phyloP scores from a whole-genome alignment of 2,113 vertebrate genomes.

The Elachura formosa region DNA sequence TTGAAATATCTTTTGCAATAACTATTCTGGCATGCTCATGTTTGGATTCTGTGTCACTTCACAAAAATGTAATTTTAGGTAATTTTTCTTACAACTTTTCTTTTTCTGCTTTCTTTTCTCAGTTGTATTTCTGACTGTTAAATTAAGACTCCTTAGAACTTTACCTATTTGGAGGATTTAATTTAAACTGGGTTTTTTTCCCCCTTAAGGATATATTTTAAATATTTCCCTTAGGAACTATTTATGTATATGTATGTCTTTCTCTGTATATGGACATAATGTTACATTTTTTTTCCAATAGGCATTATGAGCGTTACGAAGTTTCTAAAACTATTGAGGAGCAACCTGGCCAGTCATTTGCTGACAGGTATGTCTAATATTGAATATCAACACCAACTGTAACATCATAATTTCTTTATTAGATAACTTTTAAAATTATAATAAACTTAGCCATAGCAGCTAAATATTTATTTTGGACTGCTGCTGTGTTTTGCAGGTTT shows the following conservation, averaged over 20 bases:
- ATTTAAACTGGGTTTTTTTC: background rate
- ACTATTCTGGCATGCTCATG: background rate
- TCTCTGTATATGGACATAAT: background rate
- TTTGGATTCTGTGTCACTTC: background rate
- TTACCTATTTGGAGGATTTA: background rate
- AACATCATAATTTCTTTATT: background rate
- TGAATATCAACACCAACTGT: background rate
- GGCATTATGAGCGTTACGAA: slow-evolving; percentile 50
- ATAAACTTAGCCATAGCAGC: background rate
- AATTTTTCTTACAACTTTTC: background rate
- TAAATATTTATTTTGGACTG: background rate
- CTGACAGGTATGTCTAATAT: slow-evolving; percentile 18
- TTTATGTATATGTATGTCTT: background rate
- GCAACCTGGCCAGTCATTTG: background rate
- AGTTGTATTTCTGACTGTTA: background rate
- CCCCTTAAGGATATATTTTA: background rate
- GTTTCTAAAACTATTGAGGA: slow-evolving; percentile 40
- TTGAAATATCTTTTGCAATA: background rate
- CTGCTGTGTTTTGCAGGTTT: background rate
- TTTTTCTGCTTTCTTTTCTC: background rate
- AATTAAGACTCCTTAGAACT: background rate
- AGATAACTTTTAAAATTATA: background rate
- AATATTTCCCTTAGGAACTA: background rate
- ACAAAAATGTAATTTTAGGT: background rate
- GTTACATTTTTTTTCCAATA: background rate